These are phyloP conservation scores for Drosophila busckii DNA, from an alignment of 1,140 invertebrate species.

Conservation along the genomic window DNA sequence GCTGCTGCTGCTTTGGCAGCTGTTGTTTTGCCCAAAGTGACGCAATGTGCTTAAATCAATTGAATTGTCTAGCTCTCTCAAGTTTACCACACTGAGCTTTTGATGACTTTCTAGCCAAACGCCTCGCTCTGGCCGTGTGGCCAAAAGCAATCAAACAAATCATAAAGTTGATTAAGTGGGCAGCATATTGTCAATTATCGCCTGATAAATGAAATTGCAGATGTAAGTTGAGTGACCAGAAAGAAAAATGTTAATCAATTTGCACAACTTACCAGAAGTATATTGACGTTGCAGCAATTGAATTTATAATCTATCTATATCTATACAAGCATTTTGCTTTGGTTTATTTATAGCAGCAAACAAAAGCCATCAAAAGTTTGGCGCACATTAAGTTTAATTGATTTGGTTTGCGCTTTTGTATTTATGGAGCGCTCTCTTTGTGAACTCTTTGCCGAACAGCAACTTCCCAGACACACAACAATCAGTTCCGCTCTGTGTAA, in stretches of 20 bases:
- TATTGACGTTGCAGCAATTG: too few species aligned
- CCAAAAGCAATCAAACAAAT: slow-evolving; percentile 22
- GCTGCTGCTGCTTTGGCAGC: not conserved
- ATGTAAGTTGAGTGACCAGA: slow-evolving; percentile 21
- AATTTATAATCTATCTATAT: too few species aligned
- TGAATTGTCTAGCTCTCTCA: not conserved
- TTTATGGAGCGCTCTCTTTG: slow-evolving; percentile 11
- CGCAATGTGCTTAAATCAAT: not conserved
- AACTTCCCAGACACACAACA: not conserved
- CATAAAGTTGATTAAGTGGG: slow-evolving; percentile 50
- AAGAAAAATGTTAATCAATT: slow-evolving; percentile 11
- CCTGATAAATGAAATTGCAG: slow-evolving; percentile 32
- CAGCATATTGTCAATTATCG: slow-evolving; percentile 33
- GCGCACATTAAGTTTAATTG: slow-evolving; percentile 65
- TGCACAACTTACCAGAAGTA: too few species aligned
- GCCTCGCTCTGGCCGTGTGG: too few species aligned
- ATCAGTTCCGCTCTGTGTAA: slow-evolving; percentile 12
- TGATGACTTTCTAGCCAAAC: slow-evolving; percentile 1
- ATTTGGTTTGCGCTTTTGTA: slow-evolving; percentile 27
- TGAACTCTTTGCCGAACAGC: slow-evolving; percentile 2
- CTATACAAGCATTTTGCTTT: too few species aligned
- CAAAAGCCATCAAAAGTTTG: slow-evolving; percentile 46
- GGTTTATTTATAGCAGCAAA: too few species aligned
- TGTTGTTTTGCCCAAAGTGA: slow-evolving; percentile 13
- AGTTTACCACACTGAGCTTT: slow-evolving; percentile 3